A percentile compares a stretch with the other conserved stretches of the same genome.
Evolutionary conservation across 2,888 invertebrate species (phyloP).

Genomic region (Nomada ruficornis): DNA sequence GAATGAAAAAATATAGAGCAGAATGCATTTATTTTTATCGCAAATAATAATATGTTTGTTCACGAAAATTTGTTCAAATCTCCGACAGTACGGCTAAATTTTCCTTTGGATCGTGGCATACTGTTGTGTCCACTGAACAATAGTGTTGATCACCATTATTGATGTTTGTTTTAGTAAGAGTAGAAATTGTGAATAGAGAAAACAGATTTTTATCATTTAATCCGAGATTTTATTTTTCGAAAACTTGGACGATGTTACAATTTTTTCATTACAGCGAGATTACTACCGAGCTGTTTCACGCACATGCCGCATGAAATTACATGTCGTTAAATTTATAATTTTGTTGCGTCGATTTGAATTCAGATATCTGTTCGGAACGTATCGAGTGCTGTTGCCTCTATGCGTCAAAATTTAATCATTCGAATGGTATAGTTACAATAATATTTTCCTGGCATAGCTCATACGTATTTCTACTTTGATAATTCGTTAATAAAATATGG

Average conservation of each 20-base stretch:
- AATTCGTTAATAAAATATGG: background rate
- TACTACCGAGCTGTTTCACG: background rate
- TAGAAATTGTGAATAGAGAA: slow-evolving; percentile 1
- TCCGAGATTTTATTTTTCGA: background rate
- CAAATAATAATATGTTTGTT: background rate
- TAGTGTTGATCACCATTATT: background rate
- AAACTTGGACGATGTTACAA: background rate
- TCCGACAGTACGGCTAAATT: background rate
- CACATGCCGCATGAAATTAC: slow-evolving; percentile 2
- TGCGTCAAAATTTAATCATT: background rate
- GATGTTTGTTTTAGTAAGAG: background rate
- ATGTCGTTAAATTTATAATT: background rate
- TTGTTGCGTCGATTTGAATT: background rate
- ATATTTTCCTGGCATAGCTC: background rate
- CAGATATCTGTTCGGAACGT: background rate
- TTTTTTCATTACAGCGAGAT: background rate
- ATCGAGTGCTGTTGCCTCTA: background rate
- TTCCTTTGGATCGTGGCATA: background rate
- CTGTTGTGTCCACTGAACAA: background rate
- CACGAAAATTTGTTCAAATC: too few relatives aligned
- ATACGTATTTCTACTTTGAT: slow-evolving; percentile 4
- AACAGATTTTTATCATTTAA: background rate
- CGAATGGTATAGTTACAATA: background rate
- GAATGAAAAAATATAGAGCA: background rate
- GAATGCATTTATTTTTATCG: slow-evolving; percentile 13